Conservation (phyloP, 1,140 invertebrate species). For the Nasonia vitripennis region DNA sequence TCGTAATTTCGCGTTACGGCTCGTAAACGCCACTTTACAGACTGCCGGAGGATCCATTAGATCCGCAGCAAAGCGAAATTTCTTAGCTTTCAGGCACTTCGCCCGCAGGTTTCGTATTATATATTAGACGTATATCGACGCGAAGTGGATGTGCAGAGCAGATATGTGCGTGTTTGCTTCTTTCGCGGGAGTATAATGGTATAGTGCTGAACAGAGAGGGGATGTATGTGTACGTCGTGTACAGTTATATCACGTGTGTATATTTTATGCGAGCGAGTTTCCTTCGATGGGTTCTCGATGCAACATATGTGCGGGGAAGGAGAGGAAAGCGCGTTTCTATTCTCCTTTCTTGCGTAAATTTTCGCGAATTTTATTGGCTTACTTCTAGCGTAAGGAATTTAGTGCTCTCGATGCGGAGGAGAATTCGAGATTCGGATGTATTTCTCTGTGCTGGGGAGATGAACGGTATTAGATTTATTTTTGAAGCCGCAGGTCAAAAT, state of each 20-base stretch:
- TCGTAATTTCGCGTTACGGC: constrained; percentile 38
- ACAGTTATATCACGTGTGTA: background rate
- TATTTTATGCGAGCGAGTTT: background rate
- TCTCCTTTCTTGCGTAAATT: constrained; percentile 18
- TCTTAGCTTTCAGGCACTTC: background rate
- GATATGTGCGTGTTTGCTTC: background rate
- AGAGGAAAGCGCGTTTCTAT: background rate
- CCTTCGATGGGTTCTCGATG: background rate
- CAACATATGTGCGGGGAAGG: background rate
- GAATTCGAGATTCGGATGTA: background rate
- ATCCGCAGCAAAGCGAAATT: background rate
- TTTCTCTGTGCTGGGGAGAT: background rate
- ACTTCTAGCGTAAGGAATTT: background rate
- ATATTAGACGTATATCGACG: background rate
- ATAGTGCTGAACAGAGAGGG: background rate
- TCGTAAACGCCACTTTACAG: constrained; percentile 44
- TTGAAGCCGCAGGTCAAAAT: background rate
- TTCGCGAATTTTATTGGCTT: constrained; percentile 27
- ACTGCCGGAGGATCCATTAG: constrained; percentile 23
- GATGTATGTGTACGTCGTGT: background rate
- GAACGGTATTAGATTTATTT: background rate
- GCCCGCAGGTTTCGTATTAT: background rate
- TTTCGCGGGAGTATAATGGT: background rate
- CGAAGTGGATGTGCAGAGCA: background rate
- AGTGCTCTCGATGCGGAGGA: background rate